Conservation (phyloP, 2,113 vertebrate species). For the Poeciliopsis turrubarensis region DNA sequence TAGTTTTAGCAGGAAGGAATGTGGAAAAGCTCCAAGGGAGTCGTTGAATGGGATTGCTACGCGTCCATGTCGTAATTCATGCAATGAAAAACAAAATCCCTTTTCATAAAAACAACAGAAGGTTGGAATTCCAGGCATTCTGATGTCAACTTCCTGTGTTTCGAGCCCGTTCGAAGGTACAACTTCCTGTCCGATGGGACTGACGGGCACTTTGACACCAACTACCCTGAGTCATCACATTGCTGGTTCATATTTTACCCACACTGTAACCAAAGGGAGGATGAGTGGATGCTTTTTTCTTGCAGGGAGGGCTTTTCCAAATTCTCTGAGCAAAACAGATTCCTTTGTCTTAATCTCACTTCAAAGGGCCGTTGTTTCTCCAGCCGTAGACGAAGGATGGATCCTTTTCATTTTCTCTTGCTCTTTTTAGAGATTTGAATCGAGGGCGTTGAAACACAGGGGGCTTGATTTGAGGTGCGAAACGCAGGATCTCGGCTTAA, state of each 20-base stretch:
- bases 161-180: conserved; percentile 54
- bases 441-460: background rate
- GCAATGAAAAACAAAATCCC: conserved; percentile 11
- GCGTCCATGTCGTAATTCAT: background rate
- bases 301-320: conserved; percentile 30
- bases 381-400: background rate
- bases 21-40: too few species aligned
- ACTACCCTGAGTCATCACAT: conserved; percentile 12
- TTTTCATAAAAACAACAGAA: conserved; percentile 34
- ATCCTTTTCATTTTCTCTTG: conserved; percentile 1
- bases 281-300: conserved; percentile 30
- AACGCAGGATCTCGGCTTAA: background rate
- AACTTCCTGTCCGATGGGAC: conserved; percentile 60
- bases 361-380: conserved; percentile 1
- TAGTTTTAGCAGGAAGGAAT: too few species aligned
- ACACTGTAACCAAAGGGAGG: background rate
- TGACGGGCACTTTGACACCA: conserved; percentile 39
- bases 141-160: conserved; percentile 71
- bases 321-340: conserved; percentile 20
- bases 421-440: background rate
- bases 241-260: conserved; percentile 9
- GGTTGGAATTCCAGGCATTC: conserved; percentile 66
- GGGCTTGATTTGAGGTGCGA: background rate
- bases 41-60: too few species aligned
- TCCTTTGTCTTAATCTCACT: background rate